Evolutionary conservation across 2,797 vertebrate species (phyloP).

Genomic region (Neostethus bicornis): DNA sequence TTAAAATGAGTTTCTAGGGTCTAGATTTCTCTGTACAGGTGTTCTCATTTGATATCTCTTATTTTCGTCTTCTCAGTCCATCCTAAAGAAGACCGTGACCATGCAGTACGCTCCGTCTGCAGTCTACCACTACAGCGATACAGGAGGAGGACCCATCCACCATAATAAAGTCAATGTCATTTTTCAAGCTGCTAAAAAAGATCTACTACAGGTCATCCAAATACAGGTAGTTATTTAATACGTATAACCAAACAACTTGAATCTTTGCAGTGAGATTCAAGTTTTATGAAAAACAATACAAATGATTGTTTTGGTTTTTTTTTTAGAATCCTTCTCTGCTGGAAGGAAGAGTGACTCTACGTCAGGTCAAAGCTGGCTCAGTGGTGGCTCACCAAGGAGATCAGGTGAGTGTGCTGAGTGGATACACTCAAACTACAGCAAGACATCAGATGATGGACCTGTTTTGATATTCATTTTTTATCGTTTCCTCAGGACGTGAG

Average conservation of each 20-base stretch:
- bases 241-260: too few species aligned
- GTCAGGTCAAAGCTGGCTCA: slow-evolving; percentile 88
- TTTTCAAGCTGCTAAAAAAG: slow-evolving; percentile 90
- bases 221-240: slow-evolving; percentile 76
- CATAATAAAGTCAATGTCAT: slow-evolving; percentile 82
- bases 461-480: background rate
- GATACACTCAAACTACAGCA: background rate
- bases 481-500: slow-evolving; percentile 84
- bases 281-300: too few species aligned
- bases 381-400: slow-evolving; percentile 90
- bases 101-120: slow-evolving; percentile 84
- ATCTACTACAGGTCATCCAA: slow-evolving; percentile 88
- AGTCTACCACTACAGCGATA: slow-evolving; percentile 81
- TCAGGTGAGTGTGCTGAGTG: slow-evolving; percentile 84
- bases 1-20: too few species aligned
- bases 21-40: background rate
- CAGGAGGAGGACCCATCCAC: slow-evolving; percentile 64
- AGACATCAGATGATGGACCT: too few species aligned
- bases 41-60: background rate
- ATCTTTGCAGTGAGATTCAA: too few species aligned
- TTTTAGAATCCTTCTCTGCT: slow-evolving; percentile 83
- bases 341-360: slow-evolving; percentile 87
- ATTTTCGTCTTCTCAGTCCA: slow-evolving; percentile 60
- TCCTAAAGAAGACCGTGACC: slow-evolving; percentile 85
- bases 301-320: background rate